Evolutionary conservation across 2,797 vertebrate species (phyloP).

Genomic region (Tapirus indicus): DNA sequence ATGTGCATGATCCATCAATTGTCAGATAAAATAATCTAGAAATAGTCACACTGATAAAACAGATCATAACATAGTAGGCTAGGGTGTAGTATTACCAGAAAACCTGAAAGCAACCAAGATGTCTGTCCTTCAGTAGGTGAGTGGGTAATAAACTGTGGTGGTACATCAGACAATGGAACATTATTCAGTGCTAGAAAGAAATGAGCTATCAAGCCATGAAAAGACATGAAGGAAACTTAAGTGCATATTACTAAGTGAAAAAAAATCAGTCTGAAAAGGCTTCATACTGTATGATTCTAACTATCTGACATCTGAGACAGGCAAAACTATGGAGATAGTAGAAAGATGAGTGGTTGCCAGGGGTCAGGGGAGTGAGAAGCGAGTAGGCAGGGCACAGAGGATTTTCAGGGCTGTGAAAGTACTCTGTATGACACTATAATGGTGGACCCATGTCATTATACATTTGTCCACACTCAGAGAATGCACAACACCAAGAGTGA

Average conservation of each 20-base stretch:
- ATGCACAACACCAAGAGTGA: background rate
- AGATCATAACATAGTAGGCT: background rate
- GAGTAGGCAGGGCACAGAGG: too few relatives aligned
- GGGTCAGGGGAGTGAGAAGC: background rate
- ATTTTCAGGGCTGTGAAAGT: background rate
- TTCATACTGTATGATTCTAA: background rate
- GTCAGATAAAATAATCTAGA: background rate
- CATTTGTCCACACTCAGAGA: background rate
- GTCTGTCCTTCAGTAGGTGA: background rate
- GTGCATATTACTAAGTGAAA: background rate
- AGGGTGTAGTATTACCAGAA: background rate
- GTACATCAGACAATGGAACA: background rate
- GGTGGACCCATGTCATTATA: background rate
- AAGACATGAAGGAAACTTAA: background rate
- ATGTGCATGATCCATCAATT: background rate
- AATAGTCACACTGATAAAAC: background rate
- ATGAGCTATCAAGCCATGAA: background rate
- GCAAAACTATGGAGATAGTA: background rate
- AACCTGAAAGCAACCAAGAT: background rate
- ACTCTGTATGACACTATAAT: background rate
- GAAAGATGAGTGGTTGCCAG: background rate
- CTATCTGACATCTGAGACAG: background rate
- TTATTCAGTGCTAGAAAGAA: background rate
- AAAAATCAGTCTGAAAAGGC: background rate
- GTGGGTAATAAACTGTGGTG: background rate